Evolutionary conservation across 2,888 invertebrate species (phyloP).

Genomic region (Heliconius aoede): DNA sequence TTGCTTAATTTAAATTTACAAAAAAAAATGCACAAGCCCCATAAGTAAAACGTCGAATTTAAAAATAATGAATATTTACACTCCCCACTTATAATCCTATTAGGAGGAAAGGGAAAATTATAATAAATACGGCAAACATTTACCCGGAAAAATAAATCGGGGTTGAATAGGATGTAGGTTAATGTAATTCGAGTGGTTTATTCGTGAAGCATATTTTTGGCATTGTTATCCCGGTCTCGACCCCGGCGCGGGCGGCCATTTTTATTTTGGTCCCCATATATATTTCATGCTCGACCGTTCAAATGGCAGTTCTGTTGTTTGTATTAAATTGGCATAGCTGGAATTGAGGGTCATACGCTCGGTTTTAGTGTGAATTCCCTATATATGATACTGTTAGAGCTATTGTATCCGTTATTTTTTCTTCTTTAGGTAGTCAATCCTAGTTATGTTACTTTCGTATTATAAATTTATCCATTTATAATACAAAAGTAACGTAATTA

Average conservation of each 20-base stretch:
- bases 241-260: slow-evolving; percentile 40
- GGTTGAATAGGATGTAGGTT: slow-evolving; percentile 43
- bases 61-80: slow-evolving; percentile 7
- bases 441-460: no score
- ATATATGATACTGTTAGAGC: neutral
- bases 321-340: slow-evolving; percentile 33
- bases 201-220: slow-evolving; percentile 43
- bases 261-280: slow-evolving; percentile 42
- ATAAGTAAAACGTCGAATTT: neutral
- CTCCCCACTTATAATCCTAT: slow-evolving; percentile 20
- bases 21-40: no score
- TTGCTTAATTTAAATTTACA: no score
- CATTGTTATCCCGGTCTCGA: slow-evolving; percentile 46
- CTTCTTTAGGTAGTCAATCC: neutral
- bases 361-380: neutral
- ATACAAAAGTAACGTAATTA: no score
- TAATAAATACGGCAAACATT: slow-evolving; percentile 33
- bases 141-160: slow-evolving; percentile 42
- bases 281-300: slow-evolving; percentile 31
- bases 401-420: neutral
- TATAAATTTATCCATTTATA: no score
- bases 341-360: neutral
- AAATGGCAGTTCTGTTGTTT: slow-evolving; percentile 29
- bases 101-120: slow-evolving; percentile 14
- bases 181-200: slow-evolving; percentile 47